phyloP scores from a whole-genome alignment of 2,113 vertebrate species.

The Actenoides lindsayi region DNA sequence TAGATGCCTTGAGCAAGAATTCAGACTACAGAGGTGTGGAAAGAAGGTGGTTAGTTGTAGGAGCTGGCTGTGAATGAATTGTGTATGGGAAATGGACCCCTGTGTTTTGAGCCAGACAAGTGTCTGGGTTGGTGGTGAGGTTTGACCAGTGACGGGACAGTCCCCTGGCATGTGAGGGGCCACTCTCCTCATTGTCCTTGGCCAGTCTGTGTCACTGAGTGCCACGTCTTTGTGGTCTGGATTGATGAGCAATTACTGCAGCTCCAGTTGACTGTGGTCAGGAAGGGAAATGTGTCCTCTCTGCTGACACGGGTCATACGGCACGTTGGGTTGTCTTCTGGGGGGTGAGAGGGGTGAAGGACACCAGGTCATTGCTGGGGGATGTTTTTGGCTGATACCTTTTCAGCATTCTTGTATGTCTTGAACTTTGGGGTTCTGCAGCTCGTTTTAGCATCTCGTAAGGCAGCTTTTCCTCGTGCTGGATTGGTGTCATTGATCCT shows the following conservation, averaged over 20 bases:
- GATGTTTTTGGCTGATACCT: accelerated
- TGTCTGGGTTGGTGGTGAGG: background rate
- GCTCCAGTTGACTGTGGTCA: too few relatives aligned
- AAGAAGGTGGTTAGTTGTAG: background rate
- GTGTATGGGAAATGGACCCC: accelerated
- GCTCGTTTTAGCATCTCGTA: accelerated
- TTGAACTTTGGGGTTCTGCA: background rate
- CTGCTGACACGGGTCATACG: accelerated
- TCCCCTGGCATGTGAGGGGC: accelerated
- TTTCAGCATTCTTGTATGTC: background rate
- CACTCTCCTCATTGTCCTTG: background rate
- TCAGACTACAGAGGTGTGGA: background rate
- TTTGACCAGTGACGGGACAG: accelerated
- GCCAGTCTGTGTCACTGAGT: accelerated
- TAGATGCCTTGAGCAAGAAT: background rate
- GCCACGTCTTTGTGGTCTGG: background rate
- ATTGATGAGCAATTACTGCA: background rate
- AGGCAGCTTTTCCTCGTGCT: background rate
- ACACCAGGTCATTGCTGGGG: accelerated
- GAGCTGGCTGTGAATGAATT: too few relatives aligned
- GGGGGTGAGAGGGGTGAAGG: accelerated
- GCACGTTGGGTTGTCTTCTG: accelerated
- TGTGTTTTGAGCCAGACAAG: accelerated
- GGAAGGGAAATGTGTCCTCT: background rate
- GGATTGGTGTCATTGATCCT: accelerated